Base-by-base conservation (phyloP, 2,113 vertebrate species). In the Chunga burmeisteri region DNA sequence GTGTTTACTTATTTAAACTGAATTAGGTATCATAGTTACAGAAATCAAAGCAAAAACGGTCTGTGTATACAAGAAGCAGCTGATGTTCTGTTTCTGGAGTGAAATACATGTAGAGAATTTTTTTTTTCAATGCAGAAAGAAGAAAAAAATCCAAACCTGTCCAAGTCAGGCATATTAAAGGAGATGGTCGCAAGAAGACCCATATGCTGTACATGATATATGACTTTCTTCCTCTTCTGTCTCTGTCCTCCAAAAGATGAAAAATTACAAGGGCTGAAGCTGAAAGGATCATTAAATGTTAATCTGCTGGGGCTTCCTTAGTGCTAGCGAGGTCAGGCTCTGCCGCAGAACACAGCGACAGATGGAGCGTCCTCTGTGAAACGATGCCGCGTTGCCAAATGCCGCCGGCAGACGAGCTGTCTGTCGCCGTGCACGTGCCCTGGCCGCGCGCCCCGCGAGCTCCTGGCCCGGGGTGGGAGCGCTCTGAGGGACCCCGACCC, bases 241-340 rank as follows among this genome's bases (percentile, higher is more conserved):
- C 84, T 65, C 42, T 89, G 91, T 59, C 65, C 80, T 88, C 79
- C 2, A 17, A 83, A 93, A 96, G 55, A 93, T 81, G 90, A 96
- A 95, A 96, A 96, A 94, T 94, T 86, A 79, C 72, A 85, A 93
- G 79, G 74, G 55, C 66, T 97, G 88, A 93, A 91, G 81, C 83
- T 79, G 96, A 96, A 98, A 97, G 81, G 90, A 93, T 90, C 93
- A 96, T 97, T 96, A 96, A 96, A 96, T 96, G 88, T 96, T 97
- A 97, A 97, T 97, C 95, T 97, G 75, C 90, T 86, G 88, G 93
- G 94, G 77, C 91, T 96, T 88, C 88, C 94, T 92, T 66, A 62
- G 88, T 70, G 82, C 78, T 82, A 53, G 93, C 0, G 77, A 95
- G 95, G 94, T 95, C 96, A 95, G 93, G 88, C 84, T 96, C 40